These are phyloP conservation scores for Euzetes globulus DNA, from an alignment of 2,888 invertebrate genomes.

Conservation along the genomic window DNA sequence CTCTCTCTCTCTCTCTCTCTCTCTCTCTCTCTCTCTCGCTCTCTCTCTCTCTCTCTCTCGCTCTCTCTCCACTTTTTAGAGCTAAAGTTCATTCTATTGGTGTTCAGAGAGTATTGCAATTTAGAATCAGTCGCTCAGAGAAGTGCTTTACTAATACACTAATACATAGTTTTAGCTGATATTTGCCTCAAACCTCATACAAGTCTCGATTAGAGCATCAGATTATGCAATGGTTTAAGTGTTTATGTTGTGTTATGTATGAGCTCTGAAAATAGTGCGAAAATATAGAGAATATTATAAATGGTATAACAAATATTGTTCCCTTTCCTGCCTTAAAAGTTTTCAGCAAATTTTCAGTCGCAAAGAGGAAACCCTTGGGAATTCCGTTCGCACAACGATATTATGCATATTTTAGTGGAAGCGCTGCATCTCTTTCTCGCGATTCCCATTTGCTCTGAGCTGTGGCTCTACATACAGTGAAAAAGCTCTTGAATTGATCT, in stretches of 20 bases:
- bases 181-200: conserved; percentile 26
- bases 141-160: neutral
- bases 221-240: conserved; percentile 21
- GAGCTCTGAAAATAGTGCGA: neutral
- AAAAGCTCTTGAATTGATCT: conserved; percentile 24
- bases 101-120: conserved; percentile 21
- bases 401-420: conserved; percentile 23
- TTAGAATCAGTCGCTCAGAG: neutral
- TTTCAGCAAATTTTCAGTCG: conserved; percentile 24
- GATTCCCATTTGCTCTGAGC: neutral
- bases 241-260: conserved; percentile 1
- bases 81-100: conserved; percentile 3
- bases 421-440: neutral
- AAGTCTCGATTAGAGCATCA: conserved; percentile 18
- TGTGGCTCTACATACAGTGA: neutral
- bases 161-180: neutral
- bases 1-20: neutral
- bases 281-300: neutral
- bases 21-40: neutral
- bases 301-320: conserved; percentile 5
- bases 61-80: neutral
- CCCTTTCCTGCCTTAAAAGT: conserved; percentile 15
- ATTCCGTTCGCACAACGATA: neutral
- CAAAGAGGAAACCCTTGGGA: neutral
- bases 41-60: conserved; percentile 10